A percentile compares a stretch with the other conserved stretches of the same genome.
Conservation (phyloP, 1,140 invertebrate genomes). For the Oreohelix idahoensis region DNA sequence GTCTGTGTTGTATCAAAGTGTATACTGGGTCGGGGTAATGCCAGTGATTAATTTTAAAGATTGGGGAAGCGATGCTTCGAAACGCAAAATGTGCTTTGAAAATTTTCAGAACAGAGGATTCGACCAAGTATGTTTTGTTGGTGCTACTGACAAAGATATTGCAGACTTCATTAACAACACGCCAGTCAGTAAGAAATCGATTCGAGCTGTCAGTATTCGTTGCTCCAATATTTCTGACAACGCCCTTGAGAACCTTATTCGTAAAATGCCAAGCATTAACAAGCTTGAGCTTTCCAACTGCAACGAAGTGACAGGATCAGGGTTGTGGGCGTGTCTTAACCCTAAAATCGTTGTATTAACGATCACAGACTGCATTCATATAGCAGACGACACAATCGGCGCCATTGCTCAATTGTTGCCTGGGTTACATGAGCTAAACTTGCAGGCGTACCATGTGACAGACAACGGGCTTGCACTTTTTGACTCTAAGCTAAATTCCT, state of each 20-base stretch:
- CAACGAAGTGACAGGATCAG: slow-evolving; percentile 95
- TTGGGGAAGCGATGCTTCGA: slow-evolving; percentile 77
- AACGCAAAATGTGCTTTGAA: slow-evolving; percentile 83
- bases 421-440: slow-evolving; percentile 90
- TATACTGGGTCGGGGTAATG: slow-evolving; percentile 87
- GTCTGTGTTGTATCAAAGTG: slow-evolving; percentile 86
- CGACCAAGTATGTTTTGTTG: slow-evolving; percentile 85
- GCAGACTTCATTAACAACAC: slow-evolving; percentile 88
- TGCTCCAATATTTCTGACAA: slow-evolving; percentile 91
- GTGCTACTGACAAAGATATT: slow-evolving; percentile 90
- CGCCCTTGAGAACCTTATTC: slow-evolving; percentile 87
- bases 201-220: slow-evolving; percentile 85
- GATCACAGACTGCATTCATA: slow-evolving; percentile 95
- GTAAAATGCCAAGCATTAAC: slow-evolving; percentile 82
- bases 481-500: slow-evolving; percentile 90
- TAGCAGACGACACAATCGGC: slow-evolving; percentile 93
- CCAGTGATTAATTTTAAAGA: slow-evolving; percentile 81
- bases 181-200: slow-evolving; percentile 85
- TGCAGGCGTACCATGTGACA: slow-evolving; percentile 96
- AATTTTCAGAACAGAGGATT: slow-evolving; percentile 88
- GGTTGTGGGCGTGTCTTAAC: slow-evolving; percentile 91
- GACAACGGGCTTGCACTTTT: slow-evolving; percentile 95
- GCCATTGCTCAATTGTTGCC: slow-evolving; percentile 93
- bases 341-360: slow-evolving; percentile 91
- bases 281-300: slow-evolving; percentile 92